A percentile compares a stretch with the other conserved stretches of the same genome.
Conservation (phyloP, 2,888 invertebrate species). For the Danaus chrysippus region DNA sequence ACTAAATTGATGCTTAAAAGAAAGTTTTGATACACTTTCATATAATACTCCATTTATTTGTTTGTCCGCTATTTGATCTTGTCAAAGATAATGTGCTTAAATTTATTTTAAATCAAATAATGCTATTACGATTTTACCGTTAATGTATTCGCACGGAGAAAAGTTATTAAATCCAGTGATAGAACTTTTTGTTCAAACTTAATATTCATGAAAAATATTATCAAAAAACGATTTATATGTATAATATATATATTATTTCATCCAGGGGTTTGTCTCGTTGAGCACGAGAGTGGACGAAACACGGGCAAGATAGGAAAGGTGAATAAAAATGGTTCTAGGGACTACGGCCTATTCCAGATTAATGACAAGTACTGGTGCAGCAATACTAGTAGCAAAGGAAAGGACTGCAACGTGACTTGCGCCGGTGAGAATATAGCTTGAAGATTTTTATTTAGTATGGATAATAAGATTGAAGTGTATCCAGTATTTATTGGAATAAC, state of each 20-base stretch:
- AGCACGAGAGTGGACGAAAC: constrained; percentile 63
- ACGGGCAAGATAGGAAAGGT: constrained; percentile 56
- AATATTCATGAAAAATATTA: too few relatives aligned
- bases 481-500: too few relatives aligned
- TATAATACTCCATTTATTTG: too few relatives aligned
- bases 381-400: constrained; percentile 49
- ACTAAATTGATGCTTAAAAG: neutral
- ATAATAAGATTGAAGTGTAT: too few relatives aligned
- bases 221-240: neutral
- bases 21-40: neutral
- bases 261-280: constrained; percentile 69
- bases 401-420: constrained; percentile 64
- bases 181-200: too few relatives aligned
- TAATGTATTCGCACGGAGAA: too few relatives aligned
- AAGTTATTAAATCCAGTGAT: too few relatives aligned
- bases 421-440: constrained; percentile 37
- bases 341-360: constrained; percentile 75
- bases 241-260: constrained; percentile 12
- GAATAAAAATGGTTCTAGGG: constrained; percentile 71
- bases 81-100: too few relatives aligned
- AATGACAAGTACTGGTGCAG: constrained; percentile 71
- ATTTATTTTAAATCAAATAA: too few relatives aligned
- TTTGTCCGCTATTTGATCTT: too few relatives aligned
- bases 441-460: too few relatives aligned
- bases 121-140: too few relatives aligned